Evolutionary conservation across 2,888 invertebrate species (phyloP).

Genomic region (Gasteruption jaculator): DNA sequence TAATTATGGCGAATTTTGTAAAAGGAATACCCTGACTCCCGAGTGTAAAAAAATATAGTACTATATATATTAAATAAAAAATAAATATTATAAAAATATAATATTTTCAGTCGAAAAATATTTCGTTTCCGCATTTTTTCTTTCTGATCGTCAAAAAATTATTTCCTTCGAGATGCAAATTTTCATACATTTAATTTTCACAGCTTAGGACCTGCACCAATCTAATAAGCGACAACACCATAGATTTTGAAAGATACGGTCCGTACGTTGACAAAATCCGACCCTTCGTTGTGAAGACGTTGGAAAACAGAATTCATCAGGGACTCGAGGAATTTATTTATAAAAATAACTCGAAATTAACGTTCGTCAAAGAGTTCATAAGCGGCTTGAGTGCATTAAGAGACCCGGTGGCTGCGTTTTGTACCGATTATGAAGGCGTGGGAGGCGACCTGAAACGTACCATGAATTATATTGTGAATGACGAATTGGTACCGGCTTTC

Average conservation of each 20-base stretch:
- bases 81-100: too few species aligned
- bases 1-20: too few species aligned
- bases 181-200: background rate
- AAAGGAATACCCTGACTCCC: too few species aligned
- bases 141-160: too few species aligned
- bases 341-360: too few species aligned
- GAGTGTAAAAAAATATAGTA: too few species aligned
- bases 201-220: background rate
- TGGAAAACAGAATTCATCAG: constrained; percentile 32
- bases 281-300: constrained; percentile 30
- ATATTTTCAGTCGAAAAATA: too few species aligned
- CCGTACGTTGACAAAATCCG: constrained; percentile 32
- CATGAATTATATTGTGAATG: constrained; percentile 28
- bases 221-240: background rate
- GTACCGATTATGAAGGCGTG: constrained; percentile 18
- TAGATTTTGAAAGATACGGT: constrained; percentile 25
- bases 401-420: constrained; percentile 20
- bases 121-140: too few species aligned
- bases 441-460: constrained; percentile 23
- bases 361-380: too few species aligned
- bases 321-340: constrained; percentile 33
- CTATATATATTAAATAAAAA: too few species aligned
- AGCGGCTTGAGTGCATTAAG: too few species aligned
- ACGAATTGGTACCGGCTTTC: constrained; percentile 31
- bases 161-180: constrained; percentile 13